Conservation (phyloP, 2,113 vertebrate species). For the Podarcis cretensis region DNA sequence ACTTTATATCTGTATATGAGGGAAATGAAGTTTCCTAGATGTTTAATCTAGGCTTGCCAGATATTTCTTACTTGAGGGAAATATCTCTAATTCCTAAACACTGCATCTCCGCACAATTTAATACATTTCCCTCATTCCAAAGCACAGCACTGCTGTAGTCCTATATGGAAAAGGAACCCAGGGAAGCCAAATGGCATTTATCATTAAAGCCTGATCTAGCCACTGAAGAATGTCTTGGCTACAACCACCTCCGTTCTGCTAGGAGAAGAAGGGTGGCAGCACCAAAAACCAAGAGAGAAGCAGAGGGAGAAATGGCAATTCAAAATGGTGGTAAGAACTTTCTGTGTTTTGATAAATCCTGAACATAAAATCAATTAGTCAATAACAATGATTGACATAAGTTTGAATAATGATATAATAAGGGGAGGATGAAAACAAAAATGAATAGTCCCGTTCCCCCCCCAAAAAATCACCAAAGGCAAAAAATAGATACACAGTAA, state of each 20-base stretch:
- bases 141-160: background rate
- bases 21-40: fast-evolving
- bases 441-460: too few species aligned
- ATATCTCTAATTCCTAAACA: background rate
- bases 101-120: background rate
- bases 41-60: background rate
- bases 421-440: too few species aligned
- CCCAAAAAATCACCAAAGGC: too few species aligned
- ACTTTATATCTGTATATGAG: background rate
- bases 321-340: background rate
- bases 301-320: background rate
- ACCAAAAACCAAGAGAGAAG: background rate
- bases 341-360: too few species aligned
- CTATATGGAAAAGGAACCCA: background rate
- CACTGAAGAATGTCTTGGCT: background rate
- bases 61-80: background rate
- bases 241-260: background rate
- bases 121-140: background rate
- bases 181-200: background rate
- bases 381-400: too few species aligned
- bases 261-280: background rate
- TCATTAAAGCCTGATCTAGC: background rate
- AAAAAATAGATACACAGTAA: too few species aligned
- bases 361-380: too few species aligned
- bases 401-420: too few species aligned